phyloP scores from a whole-genome alignment of 2,113 vertebrate genomes.

The Cheirogaleus medius region DNA sequence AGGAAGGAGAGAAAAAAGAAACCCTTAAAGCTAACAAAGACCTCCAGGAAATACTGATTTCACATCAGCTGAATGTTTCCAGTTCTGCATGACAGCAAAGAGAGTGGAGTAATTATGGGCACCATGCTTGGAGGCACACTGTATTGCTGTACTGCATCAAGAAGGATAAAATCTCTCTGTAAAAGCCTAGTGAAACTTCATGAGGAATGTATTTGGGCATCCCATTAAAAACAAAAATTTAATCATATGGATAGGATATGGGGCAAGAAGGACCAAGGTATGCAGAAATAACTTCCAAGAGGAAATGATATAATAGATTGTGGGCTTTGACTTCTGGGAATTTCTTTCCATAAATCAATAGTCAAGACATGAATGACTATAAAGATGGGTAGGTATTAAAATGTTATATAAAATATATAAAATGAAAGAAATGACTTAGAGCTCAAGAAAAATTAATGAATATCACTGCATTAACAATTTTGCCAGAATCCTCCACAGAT shows the following conservation, averaged over 20 bases:
- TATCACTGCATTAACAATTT: conserved; percentile 33
- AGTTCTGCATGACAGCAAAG: not conserved
- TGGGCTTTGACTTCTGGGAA: conserved; percentile 39
- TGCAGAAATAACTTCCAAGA: conserved; percentile 55
- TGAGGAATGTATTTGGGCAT: conserved; percentile 13
- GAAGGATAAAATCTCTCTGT: not conserved
- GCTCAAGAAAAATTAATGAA: conserved; percentile 43
- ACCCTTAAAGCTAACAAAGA: not conserved
- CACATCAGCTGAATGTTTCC: not conserved
- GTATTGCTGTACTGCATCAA: not conserved
- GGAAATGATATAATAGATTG: conserved; percentile 43
- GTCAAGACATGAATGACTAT: conserved; percentile 46
- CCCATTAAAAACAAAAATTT: not conserved
- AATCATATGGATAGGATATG: conserved; percentile 3
- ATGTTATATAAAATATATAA: conserved; percentile 42
- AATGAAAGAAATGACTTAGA: conserved; percentile 31
- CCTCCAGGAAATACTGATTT: not conserved
- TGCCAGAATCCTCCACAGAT: conserved; percentile 18
- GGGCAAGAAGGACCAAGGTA: not conserved
- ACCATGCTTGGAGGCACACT: not conserved
- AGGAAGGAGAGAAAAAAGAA: not conserved
- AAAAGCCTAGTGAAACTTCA: not conserved
- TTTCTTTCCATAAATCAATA: conserved; percentile 63
- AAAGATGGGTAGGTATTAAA: conserved; percentile 17
- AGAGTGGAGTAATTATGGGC: not conserved